Conservation (phyloP, 2,888 invertebrate genomes). For the Micropterix aruncella region DNA sequence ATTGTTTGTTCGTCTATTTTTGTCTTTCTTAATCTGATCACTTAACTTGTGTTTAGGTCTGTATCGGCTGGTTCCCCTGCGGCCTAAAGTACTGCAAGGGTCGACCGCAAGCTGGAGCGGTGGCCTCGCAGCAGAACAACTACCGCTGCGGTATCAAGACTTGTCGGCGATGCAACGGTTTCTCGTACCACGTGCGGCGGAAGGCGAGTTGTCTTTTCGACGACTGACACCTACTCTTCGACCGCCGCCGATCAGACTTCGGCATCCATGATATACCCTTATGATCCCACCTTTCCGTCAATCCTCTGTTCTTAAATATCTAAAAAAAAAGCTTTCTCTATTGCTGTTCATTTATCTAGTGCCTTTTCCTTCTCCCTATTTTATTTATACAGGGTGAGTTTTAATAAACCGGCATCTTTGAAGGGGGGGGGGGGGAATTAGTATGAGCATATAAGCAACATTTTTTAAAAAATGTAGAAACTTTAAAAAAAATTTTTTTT, state of each 20-base stretch:
- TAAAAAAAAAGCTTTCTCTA: too few species aligned
- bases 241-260: background rate
- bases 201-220: conserved; percentile 75
- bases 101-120: conserved; percentile 42
- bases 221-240: conserved; percentile 39
- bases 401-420: too few species aligned
- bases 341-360: too few species aligned
- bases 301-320: too few species aligned
- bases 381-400: too few species aligned
- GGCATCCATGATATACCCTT: too few species aligned
- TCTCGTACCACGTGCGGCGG: conserved; percentile 72
- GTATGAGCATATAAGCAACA: too few species aligned
- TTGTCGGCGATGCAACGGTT: conserved; percentile 79
- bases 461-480: too few species aligned
- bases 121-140: conserved; percentile 27
- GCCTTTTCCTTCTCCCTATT: too few species aligned
- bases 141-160: conserved; percentile 95
- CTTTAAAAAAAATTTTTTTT: too few species aligned
- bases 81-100: conserved; percentile 89
- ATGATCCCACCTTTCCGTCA: background rate
- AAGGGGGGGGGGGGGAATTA: too few species aligned
- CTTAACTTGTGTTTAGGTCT: conserved; percentile 20
- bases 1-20: background rate
- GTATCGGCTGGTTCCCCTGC: conserved; percentile 94
- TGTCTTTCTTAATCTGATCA: too few species aligned